phyloP scores from a whole-genome alignment of 1,140 invertebrate species.

The Drosophila fuyamai region DNA sequence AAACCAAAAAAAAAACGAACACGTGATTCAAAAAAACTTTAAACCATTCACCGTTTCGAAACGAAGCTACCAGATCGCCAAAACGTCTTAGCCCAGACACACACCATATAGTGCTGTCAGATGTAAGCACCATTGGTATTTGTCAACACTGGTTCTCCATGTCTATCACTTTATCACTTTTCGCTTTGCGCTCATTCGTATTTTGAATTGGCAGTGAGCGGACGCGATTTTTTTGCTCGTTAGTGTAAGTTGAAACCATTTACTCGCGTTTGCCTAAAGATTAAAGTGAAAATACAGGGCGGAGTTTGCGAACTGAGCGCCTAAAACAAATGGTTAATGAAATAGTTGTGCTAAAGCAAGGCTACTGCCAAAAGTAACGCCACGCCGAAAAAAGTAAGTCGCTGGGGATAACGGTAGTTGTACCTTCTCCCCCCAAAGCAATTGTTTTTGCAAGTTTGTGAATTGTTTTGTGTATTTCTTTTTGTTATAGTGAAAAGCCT shows the following conservation, averaged over 20 bases:
- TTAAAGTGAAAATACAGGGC: constrained; percentile 1
- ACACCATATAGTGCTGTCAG: too few relatives aligned
- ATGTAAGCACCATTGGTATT: too few relatives aligned
- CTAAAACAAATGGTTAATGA: constrained; percentile 1
- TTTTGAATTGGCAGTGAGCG: constrained; percentile 5
- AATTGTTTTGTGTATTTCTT: not conserved
- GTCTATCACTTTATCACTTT: not conserved
- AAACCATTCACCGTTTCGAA: constrained; percentile 22
- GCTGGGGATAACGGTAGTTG: constrained; percentile 18
- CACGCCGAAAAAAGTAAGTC: constrained; percentile 17
- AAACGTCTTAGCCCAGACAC: not conserved
- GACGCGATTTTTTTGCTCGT: not conserved
- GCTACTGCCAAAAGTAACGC: not conserved
- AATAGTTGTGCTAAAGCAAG: not conserved
- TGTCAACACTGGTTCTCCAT: not conserved
- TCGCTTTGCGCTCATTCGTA: not conserved
- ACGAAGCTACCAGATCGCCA: constrained; percentile 4
- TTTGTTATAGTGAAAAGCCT: constrained; percentile 14
- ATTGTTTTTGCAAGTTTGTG: constrained; percentile 5
- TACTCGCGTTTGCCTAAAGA: not conserved
- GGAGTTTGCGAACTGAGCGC: not conserved
- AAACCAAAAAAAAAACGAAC: not conserved
- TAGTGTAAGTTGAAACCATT: not conserved
- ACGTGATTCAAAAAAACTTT: constrained; percentile 12
- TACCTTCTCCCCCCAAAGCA: not conserved